Percentiles rank a stretch among this genome's conserved stretches.
These are phyloP conservation scores for Hippocampus barbouri DNA, from an alignment of 2,113 vertebrate species.

Conservation along the genomic window DNA sequence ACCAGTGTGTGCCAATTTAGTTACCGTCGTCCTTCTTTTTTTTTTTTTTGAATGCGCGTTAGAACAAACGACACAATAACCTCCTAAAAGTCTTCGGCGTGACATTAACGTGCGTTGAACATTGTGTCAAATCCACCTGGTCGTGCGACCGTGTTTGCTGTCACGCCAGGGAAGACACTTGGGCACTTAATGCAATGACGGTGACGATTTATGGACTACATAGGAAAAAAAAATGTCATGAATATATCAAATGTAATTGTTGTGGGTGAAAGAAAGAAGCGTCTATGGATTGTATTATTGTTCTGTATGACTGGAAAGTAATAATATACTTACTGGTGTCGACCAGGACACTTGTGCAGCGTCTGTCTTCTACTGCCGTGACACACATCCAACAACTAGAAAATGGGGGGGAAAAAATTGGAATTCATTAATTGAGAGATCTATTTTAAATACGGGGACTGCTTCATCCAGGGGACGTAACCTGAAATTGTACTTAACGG, in stretches of 20 bases:
- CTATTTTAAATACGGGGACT: not conserved
- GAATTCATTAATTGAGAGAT: not conserved
- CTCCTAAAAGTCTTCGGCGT: conserved; percentile 3
- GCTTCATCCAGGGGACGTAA: no score
- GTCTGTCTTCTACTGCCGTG: conserved; percentile 41
- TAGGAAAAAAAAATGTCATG: conserved; percentile 19
- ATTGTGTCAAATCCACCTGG: not conserved
- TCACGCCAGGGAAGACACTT: not conserved
- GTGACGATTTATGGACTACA: conserved; percentile 12
- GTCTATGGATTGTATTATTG: conserved; percentile 63
- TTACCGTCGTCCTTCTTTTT: conserved; percentile 26
- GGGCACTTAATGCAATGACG: not conserved
- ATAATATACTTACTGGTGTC: conserved; percentile 67
- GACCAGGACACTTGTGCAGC: conserved; percentile 53
- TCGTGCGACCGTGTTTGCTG: not conserved
- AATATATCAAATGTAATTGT: conserved; percentile 37
- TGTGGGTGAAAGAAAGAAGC: conserved; percentile 44
- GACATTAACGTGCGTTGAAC: conserved; percentile 10
- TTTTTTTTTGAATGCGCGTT: conserved; percentile 41
- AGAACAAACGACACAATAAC: conserved; percentile 31
- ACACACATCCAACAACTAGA: not conserved
- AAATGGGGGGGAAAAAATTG: not conserved
- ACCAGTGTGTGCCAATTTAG: conserved; percentile 54
- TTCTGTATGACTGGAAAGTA: conserved; percentile 64
- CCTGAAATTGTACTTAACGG: not conserved